Base-by-base conservation (phyloP, 2,888 invertebrate genomes). In the Caenorhabditis macrosperma region DNA sequence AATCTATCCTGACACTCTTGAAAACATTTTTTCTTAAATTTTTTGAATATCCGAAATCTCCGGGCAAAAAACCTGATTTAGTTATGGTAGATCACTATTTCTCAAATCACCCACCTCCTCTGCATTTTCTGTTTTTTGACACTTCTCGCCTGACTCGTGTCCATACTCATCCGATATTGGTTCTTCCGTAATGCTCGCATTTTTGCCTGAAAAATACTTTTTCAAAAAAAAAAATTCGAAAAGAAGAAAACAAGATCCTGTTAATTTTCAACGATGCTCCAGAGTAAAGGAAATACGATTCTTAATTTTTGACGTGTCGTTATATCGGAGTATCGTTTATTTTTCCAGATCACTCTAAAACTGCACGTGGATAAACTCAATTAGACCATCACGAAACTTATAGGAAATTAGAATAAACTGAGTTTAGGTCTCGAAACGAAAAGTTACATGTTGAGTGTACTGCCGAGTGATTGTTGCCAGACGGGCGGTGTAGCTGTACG, bases 101-200 rank as follows among this genome's bases (percentile, higher is more conserved):
- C 22, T 12, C 28, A 30, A 20, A 17, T 2, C 12, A 35, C 69
- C 9, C 9, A 88, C 88, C 88, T 83, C 55, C 89, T 67, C 76
- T 86, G 86, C 86, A 89, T 83, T 74, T 89, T 89, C 76, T 89
- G 87, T 50, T 83, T 85, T 71, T 89, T 89, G 22, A 86, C 83
- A 66, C 82, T 78, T 24, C 88, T 78, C 26, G 86, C 68, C 55
- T 87, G 88, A 64, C 82, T 81, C 20, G 77, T 68, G 22, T 78
- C 72, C 69, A 75, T 60, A 28, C 64, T 79, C 79, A 79, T 69
- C n/a, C 75, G 75, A 28, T 69, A 75, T 33, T 72, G 82, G 41
- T 68, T 72, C 17, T 69, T 60, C 30, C 83, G 76, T 22, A 69
- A 46, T 41, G 78, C 78, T 50, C 75, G 55, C 64, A 80, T 78